Evolutionary conservation across 2,888 invertebrate genomes (phyloP), one percentile per base, ranked within the genome.

Genomic region (Lamellibrachia columna): DNA sequence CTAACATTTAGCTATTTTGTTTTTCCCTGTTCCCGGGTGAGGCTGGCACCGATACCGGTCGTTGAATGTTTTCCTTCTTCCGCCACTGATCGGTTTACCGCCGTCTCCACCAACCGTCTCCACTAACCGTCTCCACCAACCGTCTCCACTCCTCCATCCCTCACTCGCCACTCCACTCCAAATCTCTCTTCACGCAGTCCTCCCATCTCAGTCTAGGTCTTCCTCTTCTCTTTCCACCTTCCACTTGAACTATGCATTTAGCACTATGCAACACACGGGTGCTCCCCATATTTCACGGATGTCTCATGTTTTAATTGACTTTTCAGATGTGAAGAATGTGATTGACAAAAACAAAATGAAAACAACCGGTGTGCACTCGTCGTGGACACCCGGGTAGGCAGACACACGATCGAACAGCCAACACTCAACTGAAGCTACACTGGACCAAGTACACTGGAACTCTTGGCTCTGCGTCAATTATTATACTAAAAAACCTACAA

Each of bases 291-390:
- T 75, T 75, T 75, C 60, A 40, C 40, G 8, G 15, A 60, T 4
- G 60, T 60, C 22, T 60, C 60, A 75, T 22, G 40, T 22, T 22
- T 75, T 15, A 75, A 75, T 75, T n/a, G 15, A 15, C 75, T 75
- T 75, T 75, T 75, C 75, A 75, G 75, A 75, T 75, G 75, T 75
- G 75, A 75, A 75, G 75, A 75, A 75, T 75, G n/a, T 75, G 75
- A 75, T 0, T n/a, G 22, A 2, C 7, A 22, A 75, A 75, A 40
- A 40, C 40, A n/a, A n/a, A 75, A 22, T 1, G 75, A 75, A 75
- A 22, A 75, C 22, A 75, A 75, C 75, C 75, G 75, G 75, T 75
- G 75, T 75, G 75, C 75, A 75, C 75, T 75, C 75, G 22, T 75
- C 75, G 7, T 75, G 75, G 75, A 75, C 2, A n/a, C 75, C 22